These are phyloP conservation scores for Acropora yongei DNA, from an alignment of 64 coral and sea anemone species.

Conservation along the genomic window DNA sequence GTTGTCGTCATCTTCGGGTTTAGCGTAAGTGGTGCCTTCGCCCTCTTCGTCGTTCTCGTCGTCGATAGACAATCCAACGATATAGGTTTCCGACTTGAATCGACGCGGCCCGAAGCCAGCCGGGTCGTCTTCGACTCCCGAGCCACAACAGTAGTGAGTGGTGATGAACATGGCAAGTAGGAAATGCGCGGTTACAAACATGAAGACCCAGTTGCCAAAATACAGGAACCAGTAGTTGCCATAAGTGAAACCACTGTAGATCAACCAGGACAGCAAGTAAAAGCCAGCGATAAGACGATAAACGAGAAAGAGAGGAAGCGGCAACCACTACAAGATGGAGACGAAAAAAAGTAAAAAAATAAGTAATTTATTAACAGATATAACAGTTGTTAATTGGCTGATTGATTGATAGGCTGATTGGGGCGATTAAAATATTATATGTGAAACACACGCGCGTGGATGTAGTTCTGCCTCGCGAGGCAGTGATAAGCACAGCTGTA, in stretches of 20 bases:
- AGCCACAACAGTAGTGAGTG: constrained; percentile 27
- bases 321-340: constrained; percentile 50
- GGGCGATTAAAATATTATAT: not conserved
- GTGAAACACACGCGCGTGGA: not conserved
- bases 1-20: constrained; percentile 35
- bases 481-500: no score
- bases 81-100: constrained; percentile 62
- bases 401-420: no score
- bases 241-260: constrained; percentile 2
- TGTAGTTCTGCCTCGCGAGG: no score
- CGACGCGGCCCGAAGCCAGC: constrained; percentile 25
- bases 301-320: constrained; percentile 21
- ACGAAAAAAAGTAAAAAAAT: not conserved
- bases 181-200: constrained; percentile 55
- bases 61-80: constrained; percentile 50
- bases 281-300: constrained; percentile 67
- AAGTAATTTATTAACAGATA: not conserved
- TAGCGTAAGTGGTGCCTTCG: not conserved
- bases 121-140: constrained; percentile 9
- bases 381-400: not conserved
- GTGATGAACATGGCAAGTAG: constrained; percentile 60
- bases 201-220: constrained; percentile 77
- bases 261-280: constrained; percentile 69
- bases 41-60: constrained; percentile 17
- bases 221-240: constrained; percentile 71